Evolutionary conservation across 2,888 invertebrate species (phyloP).

Genomic region (Chymomyza amoena): DNA sequence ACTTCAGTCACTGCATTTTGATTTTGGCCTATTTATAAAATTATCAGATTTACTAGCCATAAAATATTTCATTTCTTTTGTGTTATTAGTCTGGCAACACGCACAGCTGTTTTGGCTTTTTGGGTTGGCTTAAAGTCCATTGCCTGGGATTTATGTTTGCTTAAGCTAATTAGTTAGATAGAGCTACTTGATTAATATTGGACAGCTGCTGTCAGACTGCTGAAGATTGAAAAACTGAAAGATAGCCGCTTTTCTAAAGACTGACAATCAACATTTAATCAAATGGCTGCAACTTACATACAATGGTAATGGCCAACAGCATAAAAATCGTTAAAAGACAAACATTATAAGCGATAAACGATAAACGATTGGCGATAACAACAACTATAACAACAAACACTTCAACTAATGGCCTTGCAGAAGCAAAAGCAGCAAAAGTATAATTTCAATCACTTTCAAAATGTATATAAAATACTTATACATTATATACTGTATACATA

Average conservation of each 20-base stretch:
- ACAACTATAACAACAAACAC: constrained; percentile 6
- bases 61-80: not conserved
- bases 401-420: constrained; percentile 18
- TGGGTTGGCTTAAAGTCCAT: not conserved
- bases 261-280: not conserved
- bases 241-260: not conserved
- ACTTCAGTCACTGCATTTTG: constrained; percentile 40
- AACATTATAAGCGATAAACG: not conserved
- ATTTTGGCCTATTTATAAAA: not conserved
- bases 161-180: not conserved
- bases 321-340: too few relatives aligned
- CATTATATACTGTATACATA: not conserved
- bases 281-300: not conserved
- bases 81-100: not conserved
- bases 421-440: constrained; percentile 3
- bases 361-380: constrained; percentile 30
- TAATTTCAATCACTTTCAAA: constrained; percentile 27
- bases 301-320: not conserved
- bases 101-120: not conserved
- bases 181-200: not conserved
- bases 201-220: not conserved
- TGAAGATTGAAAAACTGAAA: not conserved
- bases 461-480: constrained; percentile 17
- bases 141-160: not conserved
- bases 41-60: not conserved